Percentiles rank a stretch among this genome's conserved stretches.
phyloP scores from a whole-genome alignment of 2,888 invertebrate genomes.

The Timandra comae region DNA sequence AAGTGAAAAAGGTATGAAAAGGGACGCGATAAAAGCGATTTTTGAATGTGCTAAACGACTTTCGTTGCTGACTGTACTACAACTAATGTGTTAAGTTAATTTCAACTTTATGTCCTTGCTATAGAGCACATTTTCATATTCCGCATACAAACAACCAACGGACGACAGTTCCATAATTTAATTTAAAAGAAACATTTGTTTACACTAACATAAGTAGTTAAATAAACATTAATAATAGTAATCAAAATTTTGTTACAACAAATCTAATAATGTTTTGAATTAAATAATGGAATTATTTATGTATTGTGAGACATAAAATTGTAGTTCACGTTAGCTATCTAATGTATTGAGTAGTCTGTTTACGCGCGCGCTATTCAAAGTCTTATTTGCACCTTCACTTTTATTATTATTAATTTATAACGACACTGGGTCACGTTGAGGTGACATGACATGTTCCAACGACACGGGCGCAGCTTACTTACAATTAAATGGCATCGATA shows the following conservation, averaged over 20 bases:
- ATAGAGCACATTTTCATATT: too few relatives aligned
- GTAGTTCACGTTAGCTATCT: slow-evolving; percentile 44
- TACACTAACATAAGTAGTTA: slow-evolving; percentile 62
- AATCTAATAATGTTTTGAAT: slow-evolving; percentile 46
- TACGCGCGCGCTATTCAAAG: slow-evolving; percentile 28
- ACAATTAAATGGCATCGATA: slow-evolving; percentile 73
- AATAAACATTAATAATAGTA: slow-evolving; percentile 71
- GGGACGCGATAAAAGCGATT: too few relatives aligned
- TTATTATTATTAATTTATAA: slow-evolving; percentile 12
- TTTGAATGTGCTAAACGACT: too few relatives aligned
- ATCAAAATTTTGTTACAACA: slow-evolving; percentile 70
- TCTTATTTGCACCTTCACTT: slow-evolving; percentile 33
- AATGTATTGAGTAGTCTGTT: slow-evolving; percentile 33
- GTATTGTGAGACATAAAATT: slow-evolving; percentile 44
- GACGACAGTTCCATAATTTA: neutral
- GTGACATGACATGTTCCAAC: slow-evolving; percentile 49
- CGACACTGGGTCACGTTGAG: slow-evolving; percentile 56
- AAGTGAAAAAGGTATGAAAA: too few relatives aligned
- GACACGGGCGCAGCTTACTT: slow-evolving; percentile 64
- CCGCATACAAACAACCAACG: neutral
- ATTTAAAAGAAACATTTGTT: slow-evolving; percentile 47
- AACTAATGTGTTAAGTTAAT: too few relatives aligned
- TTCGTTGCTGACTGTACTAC: too few relatives aligned
- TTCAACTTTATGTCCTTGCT: too few relatives aligned
- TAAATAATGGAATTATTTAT: slow-evolving; percentile 63